Percentiles rank a stretch among this genome's conserved stretches.
phyloP scores from a whole-genome alignment of 2,113 vertebrate species.

The Chinchilla lanigera region DNA sequence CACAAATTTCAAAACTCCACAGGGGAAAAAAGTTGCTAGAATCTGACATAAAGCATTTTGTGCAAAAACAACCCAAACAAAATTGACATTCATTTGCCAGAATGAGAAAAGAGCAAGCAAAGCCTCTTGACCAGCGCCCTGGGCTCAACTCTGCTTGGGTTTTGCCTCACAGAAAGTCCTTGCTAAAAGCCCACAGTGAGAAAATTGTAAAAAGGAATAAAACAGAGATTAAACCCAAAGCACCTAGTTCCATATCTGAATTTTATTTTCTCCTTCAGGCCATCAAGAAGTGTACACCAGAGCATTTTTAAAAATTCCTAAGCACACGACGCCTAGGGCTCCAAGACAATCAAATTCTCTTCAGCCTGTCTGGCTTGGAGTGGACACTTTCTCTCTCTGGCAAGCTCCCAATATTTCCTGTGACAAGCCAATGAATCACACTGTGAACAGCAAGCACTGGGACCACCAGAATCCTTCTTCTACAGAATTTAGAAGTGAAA shows the following conservation, averaged over 20 bases:
- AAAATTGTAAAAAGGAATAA: neutral
- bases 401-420: too few relatives aligned
- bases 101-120: neutral
- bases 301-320: neutral
- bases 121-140: neutral
- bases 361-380: rapidly evolving
- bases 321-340: neutral
- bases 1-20: neutral
- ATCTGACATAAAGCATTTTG: neutral
- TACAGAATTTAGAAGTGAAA: neutral
- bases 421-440: neutral
- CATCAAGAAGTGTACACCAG: rapidly evolving
- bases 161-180: neutral
- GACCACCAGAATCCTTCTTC: neutral
- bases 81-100: neutral
- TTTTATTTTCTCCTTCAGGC: neutral
- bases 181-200: neutral
- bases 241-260: too few relatives aligned
- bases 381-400: too few relatives aligned
- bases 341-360: neutral
- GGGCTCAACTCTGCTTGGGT: too few relatives aligned
- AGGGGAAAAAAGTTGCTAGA: neutral
- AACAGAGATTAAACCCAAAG: neutral
- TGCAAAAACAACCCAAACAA: neutral
- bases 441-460: neutral